Conservation (phyloP, 2,113 vertebrate genomes). For the Todiramphus saurophagus region DNA sequence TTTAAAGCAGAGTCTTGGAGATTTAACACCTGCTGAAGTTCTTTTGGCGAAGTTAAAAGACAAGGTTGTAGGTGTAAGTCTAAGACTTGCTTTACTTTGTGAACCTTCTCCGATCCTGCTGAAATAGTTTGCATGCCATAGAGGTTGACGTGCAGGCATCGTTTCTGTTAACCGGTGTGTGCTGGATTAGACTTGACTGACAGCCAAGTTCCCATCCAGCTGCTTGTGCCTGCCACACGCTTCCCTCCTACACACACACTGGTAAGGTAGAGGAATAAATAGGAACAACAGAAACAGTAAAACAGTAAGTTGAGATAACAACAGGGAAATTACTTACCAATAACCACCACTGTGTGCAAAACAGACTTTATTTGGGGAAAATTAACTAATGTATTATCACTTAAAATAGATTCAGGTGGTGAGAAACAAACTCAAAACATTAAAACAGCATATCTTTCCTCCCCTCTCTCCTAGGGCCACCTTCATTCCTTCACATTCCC, state of each 20-base stretch:
- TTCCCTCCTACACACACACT: accelerated
- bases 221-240: background rate
- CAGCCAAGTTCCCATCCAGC: background rate
- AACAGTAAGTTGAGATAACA: background rate
- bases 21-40: background rate
- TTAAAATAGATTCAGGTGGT: background rate
- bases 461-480: background rate
- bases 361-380: background rate
- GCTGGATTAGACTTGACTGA: background rate
- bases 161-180: background rate
- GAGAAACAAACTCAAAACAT: background rate
- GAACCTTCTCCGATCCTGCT: background rate
- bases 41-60: background rate
- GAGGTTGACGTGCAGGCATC: background rate
- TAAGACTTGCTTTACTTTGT: background rate
- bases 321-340: background rate
- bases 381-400: background rate
- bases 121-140: background rate
- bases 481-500: background rate
- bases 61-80: background rate
- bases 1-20: background rate
- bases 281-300: background rate
- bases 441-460: background rate
- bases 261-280: background rate
- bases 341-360: background rate